Base-by-base conservation (phyloP, 2,888 invertebrate genomes). In the Drosophila limbata region DNA sequence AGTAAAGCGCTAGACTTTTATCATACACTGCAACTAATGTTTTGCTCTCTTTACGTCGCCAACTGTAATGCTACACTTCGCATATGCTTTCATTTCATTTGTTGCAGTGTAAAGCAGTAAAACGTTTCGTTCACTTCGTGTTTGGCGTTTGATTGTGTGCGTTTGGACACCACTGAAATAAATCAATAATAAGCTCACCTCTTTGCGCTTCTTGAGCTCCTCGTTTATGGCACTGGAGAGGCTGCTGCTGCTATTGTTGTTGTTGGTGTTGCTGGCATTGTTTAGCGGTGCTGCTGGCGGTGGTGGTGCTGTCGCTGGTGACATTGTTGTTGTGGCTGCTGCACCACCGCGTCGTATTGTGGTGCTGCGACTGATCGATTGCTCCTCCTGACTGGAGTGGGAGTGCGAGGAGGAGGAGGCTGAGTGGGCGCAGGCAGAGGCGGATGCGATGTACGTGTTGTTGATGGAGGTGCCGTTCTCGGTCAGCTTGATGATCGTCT, bases 381-480 rank as follows among this genome's bases (percentile, higher is more conserved):
- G 57, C 60, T 73, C 64, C 63, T 57, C 42, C 39, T 28, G 45
- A 52, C 44, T 50, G 15, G 15, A 31, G 9, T 31, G 10, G 31
- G 31, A 31, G 9, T 31, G 31, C 2, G 37, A 37, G 45, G 33
- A 5, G 11, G 33, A 33, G 25, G 25, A 2, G 8, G 25, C 25
- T 3, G 28, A 8, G 25, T 10, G 11, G 33, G 35, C 13, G 13
- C 13, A 5, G 5, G 35, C 13, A 5, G 35, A 13, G 45, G 50
- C 13, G 48, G 33, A 13, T 35, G 81, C 86, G 13, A 93, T 84
- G 73, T 90, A 90, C 17, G 94, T 94, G 85, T 95, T 95, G 84
- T 95, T 95, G 81, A 96, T 96, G 6, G 95, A 95, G 51, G 95
- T 95, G 45, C 95, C 95, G 77, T 94, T 95, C 91, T 95, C 96